These are phyloP conservation scores for Drosophila cognata DNA, from an alignment of 2,888 invertebrate species.

Conservation along the genomic window DNA sequence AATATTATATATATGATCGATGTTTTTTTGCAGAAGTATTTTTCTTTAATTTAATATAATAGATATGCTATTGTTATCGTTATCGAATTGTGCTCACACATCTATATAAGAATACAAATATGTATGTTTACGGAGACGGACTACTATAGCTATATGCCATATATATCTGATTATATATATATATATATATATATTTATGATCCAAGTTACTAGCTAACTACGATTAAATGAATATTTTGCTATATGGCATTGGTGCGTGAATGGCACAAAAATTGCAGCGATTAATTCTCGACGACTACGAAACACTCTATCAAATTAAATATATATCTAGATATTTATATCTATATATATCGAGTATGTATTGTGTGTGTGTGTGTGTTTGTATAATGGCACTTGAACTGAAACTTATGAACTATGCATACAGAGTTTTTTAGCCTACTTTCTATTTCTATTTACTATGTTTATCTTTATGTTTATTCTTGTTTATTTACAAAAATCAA, in stretches of 20 bases:
- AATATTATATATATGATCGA: background rate
- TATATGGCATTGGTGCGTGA: conserved; percentile 76
- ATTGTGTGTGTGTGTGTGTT: conserved; percentile 10
- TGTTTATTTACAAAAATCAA: background rate
- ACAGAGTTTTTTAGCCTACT: conserved; percentile 1
- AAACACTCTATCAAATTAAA: conserved; percentile 37
- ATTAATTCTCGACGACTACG: conserved; percentile 35
- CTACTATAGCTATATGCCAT: background rate
- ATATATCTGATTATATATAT: background rate
- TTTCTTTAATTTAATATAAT: background rate
- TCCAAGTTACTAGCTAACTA: conserved; percentile 41
- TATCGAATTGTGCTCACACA: background rate
- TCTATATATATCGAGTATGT: conserved; percentile 10
- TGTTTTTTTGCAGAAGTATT: background rate
- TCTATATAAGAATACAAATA: background rate
- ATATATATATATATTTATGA: conserved; percentile 10
- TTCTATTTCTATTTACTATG: conserved; percentile 17
- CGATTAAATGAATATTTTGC: conserved; percentile 52
- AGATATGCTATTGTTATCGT: background rate
- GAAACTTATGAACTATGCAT: conserved; percentile 63
- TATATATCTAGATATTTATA: conserved; percentile 7
- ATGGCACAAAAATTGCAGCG: conserved; percentile 69
- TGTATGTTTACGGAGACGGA: background rate
- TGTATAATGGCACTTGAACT: conserved; percentile 74
- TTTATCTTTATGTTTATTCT: background rate